Percentiles rank a stretch among this genome's conserved stretches.
Conservation (phyloP, 2,888 invertebrate genomes). For the Willowsia nigromaculata region DNA sequence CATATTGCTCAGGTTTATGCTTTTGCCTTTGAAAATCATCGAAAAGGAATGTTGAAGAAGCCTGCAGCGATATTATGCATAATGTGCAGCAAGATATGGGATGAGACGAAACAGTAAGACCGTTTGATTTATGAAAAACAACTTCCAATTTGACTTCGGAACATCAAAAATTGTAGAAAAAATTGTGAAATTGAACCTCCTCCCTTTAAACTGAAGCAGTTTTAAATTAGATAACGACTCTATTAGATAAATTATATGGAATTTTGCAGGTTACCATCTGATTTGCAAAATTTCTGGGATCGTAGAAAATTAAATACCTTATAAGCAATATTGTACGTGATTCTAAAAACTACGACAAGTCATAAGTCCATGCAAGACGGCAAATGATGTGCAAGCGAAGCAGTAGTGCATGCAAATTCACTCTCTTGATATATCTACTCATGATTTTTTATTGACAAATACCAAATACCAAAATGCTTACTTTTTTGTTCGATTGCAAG, state of each 20-base stretch:
- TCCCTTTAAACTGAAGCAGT: background rate
- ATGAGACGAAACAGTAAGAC: too few species aligned
- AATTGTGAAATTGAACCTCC: background rate
- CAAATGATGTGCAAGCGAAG: background rate
- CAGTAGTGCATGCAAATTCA: too few species aligned
- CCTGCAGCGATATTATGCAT: too few species aligned
- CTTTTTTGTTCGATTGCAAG: too few species aligned
- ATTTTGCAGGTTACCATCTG: background rate
- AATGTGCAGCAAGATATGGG: too few species aligned
- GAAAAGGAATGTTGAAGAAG: too few species aligned
- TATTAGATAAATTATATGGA: background rate
- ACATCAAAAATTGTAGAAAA: background rate
- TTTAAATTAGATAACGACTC: constrained; percentile 4
- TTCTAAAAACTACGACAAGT: background rate
- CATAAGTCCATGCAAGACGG: background rate
- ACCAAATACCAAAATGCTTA: too few species aligned
- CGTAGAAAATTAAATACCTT: background rate
- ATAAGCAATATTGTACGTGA: constrained; percentile 18
- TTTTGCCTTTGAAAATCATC: too few species aligned
- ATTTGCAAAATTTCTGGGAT: background rate
- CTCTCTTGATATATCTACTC: background rate
- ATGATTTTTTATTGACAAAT: too few species aligned
- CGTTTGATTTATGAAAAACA: too few species aligned
- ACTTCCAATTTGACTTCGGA: background rate
- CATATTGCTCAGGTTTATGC: too few species aligned